Conservation (phyloP, 2,797 vertebrate species). For the Sciaenops ocellatus region DNA sequence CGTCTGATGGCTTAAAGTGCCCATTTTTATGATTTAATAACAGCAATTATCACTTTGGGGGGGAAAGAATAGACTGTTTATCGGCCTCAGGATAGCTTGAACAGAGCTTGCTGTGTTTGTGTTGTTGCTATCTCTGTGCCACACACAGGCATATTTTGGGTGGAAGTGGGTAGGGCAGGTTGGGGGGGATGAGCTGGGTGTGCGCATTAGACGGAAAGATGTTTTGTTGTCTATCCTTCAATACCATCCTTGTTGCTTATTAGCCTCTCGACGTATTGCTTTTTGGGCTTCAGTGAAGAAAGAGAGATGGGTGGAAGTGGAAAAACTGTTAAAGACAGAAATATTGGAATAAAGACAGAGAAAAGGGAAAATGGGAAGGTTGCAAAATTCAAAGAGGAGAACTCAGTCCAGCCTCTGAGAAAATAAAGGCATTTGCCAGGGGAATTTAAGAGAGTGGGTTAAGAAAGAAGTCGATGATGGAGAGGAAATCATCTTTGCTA, state of each 20-base stretch:
- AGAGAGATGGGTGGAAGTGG: neutral
- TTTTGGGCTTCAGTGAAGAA: slow-evolving; percentile 36
- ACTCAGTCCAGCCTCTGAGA: slow-evolving; percentile 31
- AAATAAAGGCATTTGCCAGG: slow-evolving; percentile 15
- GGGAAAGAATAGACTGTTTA: slow-evolving; percentile 40
- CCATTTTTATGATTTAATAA: slow-evolving; percentile 63
- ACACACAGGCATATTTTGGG: slow-evolving; percentile 38
- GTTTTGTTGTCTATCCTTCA: slow-evolving; percentile 41
- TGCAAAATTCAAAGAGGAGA: slow-evolving; percentile 30
- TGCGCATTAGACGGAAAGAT: slow-evolving; percentile 24
- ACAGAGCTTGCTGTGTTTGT: slow-evolving; percentile 54
- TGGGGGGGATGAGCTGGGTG: neutral
- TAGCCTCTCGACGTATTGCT: slow-evolving; percentile 39
- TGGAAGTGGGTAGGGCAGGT: neutral
- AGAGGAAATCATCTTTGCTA: slow-evolving; percentile 31
- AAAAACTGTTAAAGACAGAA: neutral
- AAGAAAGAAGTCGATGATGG: slow-evolving; percentile 36
- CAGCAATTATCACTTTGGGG: slow-evolving; percentile 52
- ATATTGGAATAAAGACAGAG: slow-evolving; percentile 7
- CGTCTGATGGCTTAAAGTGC: slow-evolving; percentile 44
- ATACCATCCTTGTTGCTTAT: slow-evolving; percentile 19
- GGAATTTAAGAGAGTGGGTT: slow-evolving; percentile 42
- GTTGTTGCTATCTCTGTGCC: slow-evolving; percentile 46
- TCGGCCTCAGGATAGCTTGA: slow-evolving; percentile 45
- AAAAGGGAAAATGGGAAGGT: slow-evolving; percentile 26